Evolutionary conservation across 2,113 vertebrate genomes (phyloP).

Genomic region (Muntiacus muntjak): DNA sequence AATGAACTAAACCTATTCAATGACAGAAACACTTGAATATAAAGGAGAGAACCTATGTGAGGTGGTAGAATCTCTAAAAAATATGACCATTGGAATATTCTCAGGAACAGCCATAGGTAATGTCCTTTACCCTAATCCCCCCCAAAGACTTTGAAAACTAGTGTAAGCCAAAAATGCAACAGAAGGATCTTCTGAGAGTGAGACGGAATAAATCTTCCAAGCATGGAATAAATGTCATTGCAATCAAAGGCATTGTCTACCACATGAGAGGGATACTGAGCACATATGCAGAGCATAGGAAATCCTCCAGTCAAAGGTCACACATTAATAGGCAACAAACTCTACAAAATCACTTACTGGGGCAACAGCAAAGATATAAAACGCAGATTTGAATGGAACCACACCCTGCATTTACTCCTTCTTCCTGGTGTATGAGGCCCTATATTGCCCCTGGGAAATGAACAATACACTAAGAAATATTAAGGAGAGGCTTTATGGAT

Average conservation of each 20-base stretch:
- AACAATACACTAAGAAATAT: slow-evolving; percentile 15
- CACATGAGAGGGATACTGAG: not conserved
- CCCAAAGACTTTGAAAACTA: not conserved
- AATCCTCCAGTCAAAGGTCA: slow-evolving; percentile 23
- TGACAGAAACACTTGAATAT: not conserved
- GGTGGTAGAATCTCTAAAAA: not conserved
- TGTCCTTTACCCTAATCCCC: not conserved
- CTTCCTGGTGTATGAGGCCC: not conserved
- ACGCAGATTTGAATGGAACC: not conserved
- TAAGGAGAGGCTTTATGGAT: not conserved
- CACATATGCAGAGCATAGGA: not conserved
- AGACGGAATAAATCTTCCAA: slow-evolving; percentile 50
- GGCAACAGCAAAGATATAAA: not conserved
- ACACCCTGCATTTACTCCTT: not conserved
- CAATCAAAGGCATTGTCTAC: slow-evolving; percentile 42
- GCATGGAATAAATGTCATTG: not conserved
- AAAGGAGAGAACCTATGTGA: not conserved
- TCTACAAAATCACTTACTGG: not conserved
- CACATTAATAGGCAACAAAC: slow-evolving; percentile 25
- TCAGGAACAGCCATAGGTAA: not conserved
- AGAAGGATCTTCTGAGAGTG: slow-evolving; percentile 9
- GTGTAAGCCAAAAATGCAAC: not conserved
- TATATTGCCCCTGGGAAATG: not conserved
- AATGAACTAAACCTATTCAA: not conserved
- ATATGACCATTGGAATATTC: not conserved